Evolutionary conservation across 2,888 invertebrate genomes (phyloP).

Genomic region (Phyto melanocephala): DNA sequence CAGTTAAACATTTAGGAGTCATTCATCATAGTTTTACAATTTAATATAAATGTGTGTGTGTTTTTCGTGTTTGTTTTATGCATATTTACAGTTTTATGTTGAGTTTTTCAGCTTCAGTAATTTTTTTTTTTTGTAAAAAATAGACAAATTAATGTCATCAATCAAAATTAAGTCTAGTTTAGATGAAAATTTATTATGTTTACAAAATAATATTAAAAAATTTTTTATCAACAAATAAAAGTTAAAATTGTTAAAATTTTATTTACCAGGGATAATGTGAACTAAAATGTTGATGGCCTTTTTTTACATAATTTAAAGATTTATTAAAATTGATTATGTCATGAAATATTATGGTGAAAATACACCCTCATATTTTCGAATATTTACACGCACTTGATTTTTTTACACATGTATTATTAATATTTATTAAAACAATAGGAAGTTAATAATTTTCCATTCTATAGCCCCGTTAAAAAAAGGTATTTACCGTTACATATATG

Average conservation of each 20-base stretch:
- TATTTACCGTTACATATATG: too few relatives aligned
- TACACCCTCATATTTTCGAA: background rate
- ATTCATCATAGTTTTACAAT: conserved; percentile 63
- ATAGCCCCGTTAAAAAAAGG: too few relatives aligned
- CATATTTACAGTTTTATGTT: conserved; percentile 32
- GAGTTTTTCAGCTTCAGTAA: conserved; percentile 3
- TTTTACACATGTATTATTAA: background rate
- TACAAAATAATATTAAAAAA: background rate
- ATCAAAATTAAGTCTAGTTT: conserved; percentile 66
- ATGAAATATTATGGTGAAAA: background rate
- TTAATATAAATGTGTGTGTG: conserved; percentile 15
- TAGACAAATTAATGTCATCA: conserved; percentile 68
- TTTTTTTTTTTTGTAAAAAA: conserved; percentile 24
- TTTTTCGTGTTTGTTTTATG: conserved; percentile 4
- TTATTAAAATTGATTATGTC: background rate
- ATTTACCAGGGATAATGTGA: background rate
- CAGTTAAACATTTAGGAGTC: conserved; percentile 59
- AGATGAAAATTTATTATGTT: conserved; percentile 51
- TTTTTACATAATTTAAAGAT: background rate
- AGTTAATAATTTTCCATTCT: background rate
- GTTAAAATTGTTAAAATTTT: conserved; percentile 15
- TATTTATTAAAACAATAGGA: background rate
- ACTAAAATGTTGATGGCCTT: background rate
- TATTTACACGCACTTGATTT: background rate
- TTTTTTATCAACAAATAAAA: background rate